Base-by-base conservation (phyloP, 2,888 invertebrate genomes). In the Neoascia interrupta region DNA sequence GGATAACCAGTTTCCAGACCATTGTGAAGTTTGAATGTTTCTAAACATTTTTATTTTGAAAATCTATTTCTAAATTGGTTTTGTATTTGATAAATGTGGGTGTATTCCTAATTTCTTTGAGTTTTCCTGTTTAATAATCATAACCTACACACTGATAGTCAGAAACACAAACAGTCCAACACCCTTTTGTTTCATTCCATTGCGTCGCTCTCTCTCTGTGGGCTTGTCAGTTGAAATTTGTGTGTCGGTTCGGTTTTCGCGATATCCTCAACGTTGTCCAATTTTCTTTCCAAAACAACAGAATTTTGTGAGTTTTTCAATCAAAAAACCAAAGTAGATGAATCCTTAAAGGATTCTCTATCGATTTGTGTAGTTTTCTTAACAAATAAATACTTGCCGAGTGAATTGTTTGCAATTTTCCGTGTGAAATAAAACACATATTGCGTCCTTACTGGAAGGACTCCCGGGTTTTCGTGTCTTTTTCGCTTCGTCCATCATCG, bases 231-330 rank as follows among this genome's bases (percentile, higher is more conserved):
- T 79, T 43, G 61, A 61, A 56, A 49, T 63, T 79, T 79, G 79
- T 79, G 66, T 79, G 79, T 79, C 79, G 79, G 79, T 73, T 73
- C 79, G 73, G 79, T 79, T 79, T 79, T 79, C 54, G 73, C 56
- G 76, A 51, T 68, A 49, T 37, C 41, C 61, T 31, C 15, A 36
- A 56, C 21, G 68, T 68, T 56, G 66, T 61, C 36, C 19, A 26
- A 16, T 56, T 61, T 68, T 79, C 61, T 43, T 49, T 28, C 13
- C 36, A 56, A 63, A 58, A 51, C 26, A 75, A 63, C 11, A 2
- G 31, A 8, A 23, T 41, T 43, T 51, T 28, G 10, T 36, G 2
- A 26, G 21, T 41, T 51, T 37, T 45, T 43, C 19, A 23, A 37
- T 19, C 18, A 3, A 36, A 58, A 68, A 73, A 49, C 18, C 15